These are phyloP conservation scores for Paramacrobiotus metropolitanus DNA, from an alignment of 1,140 invertebrate species.

Conservation along the genomic window DNA sequence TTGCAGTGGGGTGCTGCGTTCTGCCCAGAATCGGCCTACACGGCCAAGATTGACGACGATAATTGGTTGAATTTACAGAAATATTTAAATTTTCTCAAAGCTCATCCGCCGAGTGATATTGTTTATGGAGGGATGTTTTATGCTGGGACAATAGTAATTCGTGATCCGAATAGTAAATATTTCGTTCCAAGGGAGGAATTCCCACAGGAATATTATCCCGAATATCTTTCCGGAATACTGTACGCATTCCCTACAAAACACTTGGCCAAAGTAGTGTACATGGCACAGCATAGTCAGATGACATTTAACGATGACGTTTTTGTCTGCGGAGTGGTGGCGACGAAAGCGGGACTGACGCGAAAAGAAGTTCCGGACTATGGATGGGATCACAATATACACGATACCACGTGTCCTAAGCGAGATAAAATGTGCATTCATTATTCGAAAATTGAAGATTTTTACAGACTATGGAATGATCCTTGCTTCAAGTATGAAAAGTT, in stretches of 20 bases:
- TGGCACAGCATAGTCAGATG: background rate
- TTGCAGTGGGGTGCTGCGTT: conserved; percentile 1
- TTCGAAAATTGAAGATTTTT: background rate
- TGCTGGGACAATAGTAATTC: background rate
- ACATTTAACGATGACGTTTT: conserved; percentile 3
- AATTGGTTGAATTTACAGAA: background rate
- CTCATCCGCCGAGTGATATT: background rate
- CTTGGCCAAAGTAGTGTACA: background rate
- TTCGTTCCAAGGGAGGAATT: background rate
- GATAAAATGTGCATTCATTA: conserved; percentile 5
- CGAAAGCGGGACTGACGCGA: background rate
- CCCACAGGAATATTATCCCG: background rate
- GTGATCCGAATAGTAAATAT: background rate
- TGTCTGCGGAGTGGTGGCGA: background rate
- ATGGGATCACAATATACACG: background rate
- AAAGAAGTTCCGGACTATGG: background rate
- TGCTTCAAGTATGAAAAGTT: background rate
- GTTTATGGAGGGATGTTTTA: background rate
- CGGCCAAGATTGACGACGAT: conserved; percentile 2
- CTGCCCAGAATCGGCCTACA: background rate
- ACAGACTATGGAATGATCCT: background rate
- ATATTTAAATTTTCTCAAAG: background rate
- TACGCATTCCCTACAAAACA: background rate
- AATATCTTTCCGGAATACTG: background rate
- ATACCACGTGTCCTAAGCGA: background rate